Conservation (phyloP, 2,113 vertebrate genomes). For the Callocephalon fimbriatum region DNA sequence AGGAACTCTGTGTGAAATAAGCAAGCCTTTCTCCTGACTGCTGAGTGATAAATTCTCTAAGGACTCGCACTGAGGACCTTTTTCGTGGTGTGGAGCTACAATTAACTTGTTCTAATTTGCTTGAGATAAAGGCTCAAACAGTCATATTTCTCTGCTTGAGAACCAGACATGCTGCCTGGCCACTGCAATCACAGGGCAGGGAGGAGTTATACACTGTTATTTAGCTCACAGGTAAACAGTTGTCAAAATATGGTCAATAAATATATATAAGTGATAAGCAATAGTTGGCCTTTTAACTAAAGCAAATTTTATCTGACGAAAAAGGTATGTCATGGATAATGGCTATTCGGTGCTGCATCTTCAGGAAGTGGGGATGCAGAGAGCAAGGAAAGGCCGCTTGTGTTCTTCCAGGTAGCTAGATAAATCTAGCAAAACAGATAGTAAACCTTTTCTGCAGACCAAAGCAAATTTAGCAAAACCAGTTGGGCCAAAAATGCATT, state of each 20-base stretch:
- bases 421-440: neutral
- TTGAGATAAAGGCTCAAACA: neutral
- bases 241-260: neutral
- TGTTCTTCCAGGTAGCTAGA: neutral
- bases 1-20: conserved; percentile 9
- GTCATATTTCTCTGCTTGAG: neutral
- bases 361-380: neutral
- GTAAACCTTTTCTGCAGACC: neutral
- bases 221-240: neutral
- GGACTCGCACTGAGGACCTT: neutral
- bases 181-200: neutral
- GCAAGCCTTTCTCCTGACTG: neutral
- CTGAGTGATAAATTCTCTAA: neutral
- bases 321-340: neutral
- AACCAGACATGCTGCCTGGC: neutral
- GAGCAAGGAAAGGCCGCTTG: neutral
- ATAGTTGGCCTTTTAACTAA: neutral
- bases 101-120: neutral
- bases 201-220: neutral
- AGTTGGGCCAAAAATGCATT: neutral
- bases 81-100: neutral
- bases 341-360: neutral
- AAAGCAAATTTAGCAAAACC: neutral
- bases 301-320: neutral
- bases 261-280: neutral